Evolutionary conservation across 1,140 invertebrate species (phyloP), one percentile per base, ranked within the genome.

Genomic region (Stratiolaelaps scimitus): DNA sequence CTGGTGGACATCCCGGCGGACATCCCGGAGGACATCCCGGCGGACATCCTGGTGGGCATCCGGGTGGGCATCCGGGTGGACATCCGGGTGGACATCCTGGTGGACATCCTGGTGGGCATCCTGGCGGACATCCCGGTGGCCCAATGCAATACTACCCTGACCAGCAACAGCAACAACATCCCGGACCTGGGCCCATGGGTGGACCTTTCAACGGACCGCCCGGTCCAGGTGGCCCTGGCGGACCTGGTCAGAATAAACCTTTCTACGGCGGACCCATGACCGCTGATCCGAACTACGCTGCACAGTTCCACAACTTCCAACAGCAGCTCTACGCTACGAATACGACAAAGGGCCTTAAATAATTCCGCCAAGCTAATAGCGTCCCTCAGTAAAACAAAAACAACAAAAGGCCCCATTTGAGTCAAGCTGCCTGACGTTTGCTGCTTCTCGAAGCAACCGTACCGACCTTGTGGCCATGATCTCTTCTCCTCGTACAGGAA

Each of bases 301-400:
- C 90, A 74, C 89, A 92, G 80, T 92, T 89, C 79, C 89, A 92
- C 75, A 89, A 92, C 77, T 92, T 93, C 79, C 90, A 93, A 73
- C 90, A 92, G 74, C 89, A 92, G 75, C 77, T 92, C 66, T 92
- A 93, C 78, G 89, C 89, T 28, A 93, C 89, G 10, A 87, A 87
- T 67, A 88, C 86, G 26, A 60, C 53, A 26, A 60, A 60, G 34
- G 53, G 53, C 53, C 53, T 60, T 60, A 60, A 60, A 10, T 60
- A 60, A 60, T 20, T 60, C 15, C 20, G 34, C 34, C 10, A 40
- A 40, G 34, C 34, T 40, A 10, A 10, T 40, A 40, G 34, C 10
- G 34, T 40, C 34, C 34, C 34, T 10, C 34, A 40, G 10, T 6
- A 40, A 4, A 40, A 40, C 34, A 40, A 40, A 40, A 40, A 40